phyloP scores from a whole-genome alignment of 2,113 vertebrate species.

The Macroglossus sobrinus region DNA sequence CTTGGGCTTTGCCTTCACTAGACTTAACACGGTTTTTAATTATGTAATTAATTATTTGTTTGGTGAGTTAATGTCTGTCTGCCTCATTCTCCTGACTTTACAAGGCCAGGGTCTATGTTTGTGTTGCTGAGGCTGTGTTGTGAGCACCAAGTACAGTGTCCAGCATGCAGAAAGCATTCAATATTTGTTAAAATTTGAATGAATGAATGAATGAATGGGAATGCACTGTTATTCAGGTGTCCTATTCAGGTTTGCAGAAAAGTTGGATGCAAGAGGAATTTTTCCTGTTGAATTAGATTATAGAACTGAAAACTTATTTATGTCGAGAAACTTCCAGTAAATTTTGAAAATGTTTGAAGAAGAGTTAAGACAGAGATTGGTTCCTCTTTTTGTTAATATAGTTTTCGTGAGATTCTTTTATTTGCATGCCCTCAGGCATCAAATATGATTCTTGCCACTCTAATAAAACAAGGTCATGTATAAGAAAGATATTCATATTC shows the following conservation, averaged over 20 bases:
- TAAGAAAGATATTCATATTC: background rate
- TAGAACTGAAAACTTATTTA: background rate
- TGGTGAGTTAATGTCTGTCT: background rate
- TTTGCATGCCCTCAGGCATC: background rate
- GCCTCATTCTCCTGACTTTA: background rate
- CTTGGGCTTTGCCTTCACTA: background rate
- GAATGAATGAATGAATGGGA: background rate
- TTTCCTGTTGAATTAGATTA: background rate
- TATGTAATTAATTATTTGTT: background rate
- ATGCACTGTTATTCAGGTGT: background rate
- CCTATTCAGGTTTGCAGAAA: background rate
- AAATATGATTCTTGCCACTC: background rate
- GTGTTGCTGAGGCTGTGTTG: background rate
- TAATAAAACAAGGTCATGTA: background rate
- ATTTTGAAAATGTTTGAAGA: conserved; percentile 12
- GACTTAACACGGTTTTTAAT: background rate
- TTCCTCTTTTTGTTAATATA: background rate
- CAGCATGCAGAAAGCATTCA: background rate
- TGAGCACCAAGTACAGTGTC: background rate
- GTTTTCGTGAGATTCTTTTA: background rate
- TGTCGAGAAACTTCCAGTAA: background rate
- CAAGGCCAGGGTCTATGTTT: background rate
- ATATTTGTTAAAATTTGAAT: background rate
- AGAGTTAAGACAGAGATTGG: background rate
- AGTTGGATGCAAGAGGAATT: background rate